A percentile compares a stretch with the other conserved stretches of the same genome.
These are phyloP conservation scores for Helostoma temminkii DNA, from an alignment of 2,797 vertebrate species.

Conservation along the genomic window DNA sequence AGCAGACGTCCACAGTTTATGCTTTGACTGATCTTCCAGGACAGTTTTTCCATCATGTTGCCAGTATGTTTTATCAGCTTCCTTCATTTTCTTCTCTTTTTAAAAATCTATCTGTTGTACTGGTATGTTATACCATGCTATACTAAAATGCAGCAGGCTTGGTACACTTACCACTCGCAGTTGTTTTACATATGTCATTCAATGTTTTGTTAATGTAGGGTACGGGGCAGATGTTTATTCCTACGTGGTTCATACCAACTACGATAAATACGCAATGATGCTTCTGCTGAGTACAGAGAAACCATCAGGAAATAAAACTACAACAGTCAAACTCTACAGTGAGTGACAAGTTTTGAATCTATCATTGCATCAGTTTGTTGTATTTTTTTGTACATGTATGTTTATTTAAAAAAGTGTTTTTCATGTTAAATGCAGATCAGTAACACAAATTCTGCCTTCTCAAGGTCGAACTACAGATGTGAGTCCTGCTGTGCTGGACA, in stretches of 20 bases:
- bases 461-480: constrained; percentile 85
- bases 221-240: constrained; percentile 65
- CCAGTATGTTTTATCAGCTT: constrained; percentile 51
- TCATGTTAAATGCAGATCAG: not conserved
- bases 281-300: constrained; percentile 57
- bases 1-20: constrained; percentile 35
- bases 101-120: too few species aligned
- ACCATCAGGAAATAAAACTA: constrained; percentile 49
- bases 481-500: constrained; percentile 74
- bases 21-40: constrained; percentile 63
- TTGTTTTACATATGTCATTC: too few species aligned
- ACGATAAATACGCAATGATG: constrained; percentile 56
- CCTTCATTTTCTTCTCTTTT: not conserved
- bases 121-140: too few species aligned
- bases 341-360: constrained; percentile 15
- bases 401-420: not conserved
- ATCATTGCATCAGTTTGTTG: not conserved
- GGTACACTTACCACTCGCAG: too few species aligned
- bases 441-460: not conserved
- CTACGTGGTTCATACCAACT: constrained; percentile 61
- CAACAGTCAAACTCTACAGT: constrained; percentile 69
- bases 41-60: constrained; percentile 66
- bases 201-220: constrained; percentile 48
- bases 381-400: not conserved
- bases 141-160: too few species aligned